Evolutionary conservation across 1,140 invertebrate species (phyloP).

Genomic region (Leptinotarsa defecta): DNA sequence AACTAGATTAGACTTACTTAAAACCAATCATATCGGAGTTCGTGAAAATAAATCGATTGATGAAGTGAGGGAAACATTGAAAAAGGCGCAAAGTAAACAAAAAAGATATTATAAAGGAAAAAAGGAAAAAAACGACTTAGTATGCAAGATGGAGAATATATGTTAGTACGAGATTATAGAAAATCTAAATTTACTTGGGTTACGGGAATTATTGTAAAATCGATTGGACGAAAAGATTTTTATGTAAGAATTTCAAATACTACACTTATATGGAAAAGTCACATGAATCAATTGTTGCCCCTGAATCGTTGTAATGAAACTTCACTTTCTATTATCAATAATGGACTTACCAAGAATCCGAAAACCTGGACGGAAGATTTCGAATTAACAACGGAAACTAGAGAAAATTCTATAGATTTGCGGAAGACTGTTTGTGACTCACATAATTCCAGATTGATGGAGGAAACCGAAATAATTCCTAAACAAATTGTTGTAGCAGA

Average conservation of each 20-base stretch:
- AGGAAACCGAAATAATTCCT: too few relatives aligned
- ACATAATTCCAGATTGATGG: too few relatives aligned
- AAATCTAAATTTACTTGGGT: background rate
- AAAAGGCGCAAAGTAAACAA: background rate
- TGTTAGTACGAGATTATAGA: background rate
- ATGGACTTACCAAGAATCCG: too few relatives aligned
- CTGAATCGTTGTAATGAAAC: too few relatives aligned
- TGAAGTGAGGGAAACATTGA: background rate
- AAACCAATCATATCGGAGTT: background rate
- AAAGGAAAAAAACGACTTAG: background rate
- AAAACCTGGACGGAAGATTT: too few relatives aligned
- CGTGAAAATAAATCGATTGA: background rate
- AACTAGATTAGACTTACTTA: background rate
- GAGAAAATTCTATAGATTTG: too few relatives aligned
- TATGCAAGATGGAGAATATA: background rate
- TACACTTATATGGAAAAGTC: background rate
- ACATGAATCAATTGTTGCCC: background rate
- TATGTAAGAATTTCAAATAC: background rate
- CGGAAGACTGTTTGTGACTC: too few relatives aligned
- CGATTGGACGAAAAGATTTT: background rate
- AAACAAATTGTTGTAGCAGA: too few relatives aligned
- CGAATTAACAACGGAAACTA: too few relatives aligned
- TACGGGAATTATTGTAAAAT: background rate
- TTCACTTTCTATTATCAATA: too few relatives aligned
- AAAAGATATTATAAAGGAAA: background rate